Evolutionary conservation across 1,140 invertebrate species (phyloP).

Genomic region (Bombus pascuorum): DNA sequence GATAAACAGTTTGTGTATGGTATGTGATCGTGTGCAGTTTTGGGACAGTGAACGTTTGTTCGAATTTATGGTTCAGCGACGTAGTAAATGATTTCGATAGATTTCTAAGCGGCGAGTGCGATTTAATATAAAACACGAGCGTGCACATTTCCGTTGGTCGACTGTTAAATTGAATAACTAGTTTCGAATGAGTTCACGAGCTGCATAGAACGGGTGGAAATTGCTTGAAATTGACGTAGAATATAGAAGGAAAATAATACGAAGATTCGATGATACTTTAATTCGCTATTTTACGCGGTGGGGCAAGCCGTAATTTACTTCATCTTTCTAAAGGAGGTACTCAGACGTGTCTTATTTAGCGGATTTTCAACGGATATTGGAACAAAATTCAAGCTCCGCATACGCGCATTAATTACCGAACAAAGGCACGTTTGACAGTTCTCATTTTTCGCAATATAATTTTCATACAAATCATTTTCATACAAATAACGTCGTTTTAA

Average conservation of each 20-base stretch:
- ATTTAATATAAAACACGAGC: neutral
- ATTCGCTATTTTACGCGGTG: neutral
- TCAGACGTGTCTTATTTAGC: conserved; percentile 10
- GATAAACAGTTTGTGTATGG: neutral
- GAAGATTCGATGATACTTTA: neutral
- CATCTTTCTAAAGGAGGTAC: neutral
- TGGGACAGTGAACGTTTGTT: neutral
- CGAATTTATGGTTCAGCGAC: neutral
- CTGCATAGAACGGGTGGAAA: neutral
- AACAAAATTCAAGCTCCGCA: conserved; percentile 4
- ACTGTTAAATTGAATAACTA: conserved; percentile 10
- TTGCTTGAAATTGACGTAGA: neutral
- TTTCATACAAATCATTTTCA: conserved; percentile 20
- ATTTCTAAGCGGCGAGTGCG: neutral
- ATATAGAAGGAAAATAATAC: neutral
- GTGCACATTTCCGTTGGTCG: neutral
- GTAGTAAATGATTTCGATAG: neutral
- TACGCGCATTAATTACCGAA: conserved; percentile 20
- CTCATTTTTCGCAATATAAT: neutral
- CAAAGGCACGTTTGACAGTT: conserved; percentile 9
- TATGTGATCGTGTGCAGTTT: neutral
- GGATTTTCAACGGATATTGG: neutral
- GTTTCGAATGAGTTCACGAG: conserved; percentile 1
- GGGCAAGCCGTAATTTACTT: neutral
- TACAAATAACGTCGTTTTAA: conserved; percentile 20